phyloP scores from a whole-genome alignment of 2,888 invertebrate species.

The Pristionchus fissidentatus region DNA sequence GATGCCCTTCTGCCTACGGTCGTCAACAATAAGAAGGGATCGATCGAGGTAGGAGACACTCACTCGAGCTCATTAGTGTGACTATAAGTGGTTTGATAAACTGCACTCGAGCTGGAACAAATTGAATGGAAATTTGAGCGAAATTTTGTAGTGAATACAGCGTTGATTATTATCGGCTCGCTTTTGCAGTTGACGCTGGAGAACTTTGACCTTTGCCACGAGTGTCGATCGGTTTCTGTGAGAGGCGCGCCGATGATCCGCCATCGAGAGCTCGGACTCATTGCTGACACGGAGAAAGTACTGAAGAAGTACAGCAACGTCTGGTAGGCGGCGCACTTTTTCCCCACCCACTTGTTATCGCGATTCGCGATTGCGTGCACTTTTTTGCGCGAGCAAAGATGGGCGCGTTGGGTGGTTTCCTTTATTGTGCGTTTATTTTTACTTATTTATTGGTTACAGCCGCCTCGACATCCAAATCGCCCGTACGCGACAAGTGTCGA shows the following conservation, averaged over 20 bases:
- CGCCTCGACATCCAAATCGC: background rate
- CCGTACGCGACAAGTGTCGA: background rate
- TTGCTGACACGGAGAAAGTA: background rate
- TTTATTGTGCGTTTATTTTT: too few relatives aligned
- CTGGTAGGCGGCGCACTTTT: background rate
- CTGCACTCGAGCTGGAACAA: too few relatives aligned
- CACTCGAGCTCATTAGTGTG: background rate
- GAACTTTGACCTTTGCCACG: background rate
- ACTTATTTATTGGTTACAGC: background rate
- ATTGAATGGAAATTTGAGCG: too few relatives aligned
- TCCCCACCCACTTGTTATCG: too few relatives aligned
- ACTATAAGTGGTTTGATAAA: background rate
- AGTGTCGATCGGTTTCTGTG: background rate
- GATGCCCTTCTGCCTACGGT: background rate
- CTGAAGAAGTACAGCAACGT: background rate
- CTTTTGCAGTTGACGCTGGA: background rate
- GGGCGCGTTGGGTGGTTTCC: too few relatives aligned
- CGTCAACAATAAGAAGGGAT: background rate
- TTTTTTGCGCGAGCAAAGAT: too few relatives aligned
- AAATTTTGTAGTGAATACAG: background rate
- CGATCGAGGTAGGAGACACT: background rate
- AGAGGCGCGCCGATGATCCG: background rate
- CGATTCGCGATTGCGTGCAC: too few relatives aligned
- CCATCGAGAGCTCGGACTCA: slow-evolving; percentile 16
- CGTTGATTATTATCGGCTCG: background rate